Base-by-base conservation (phyloP, 2,888 invertebrate genomes). In the Tortricodes alternella region DNA sequence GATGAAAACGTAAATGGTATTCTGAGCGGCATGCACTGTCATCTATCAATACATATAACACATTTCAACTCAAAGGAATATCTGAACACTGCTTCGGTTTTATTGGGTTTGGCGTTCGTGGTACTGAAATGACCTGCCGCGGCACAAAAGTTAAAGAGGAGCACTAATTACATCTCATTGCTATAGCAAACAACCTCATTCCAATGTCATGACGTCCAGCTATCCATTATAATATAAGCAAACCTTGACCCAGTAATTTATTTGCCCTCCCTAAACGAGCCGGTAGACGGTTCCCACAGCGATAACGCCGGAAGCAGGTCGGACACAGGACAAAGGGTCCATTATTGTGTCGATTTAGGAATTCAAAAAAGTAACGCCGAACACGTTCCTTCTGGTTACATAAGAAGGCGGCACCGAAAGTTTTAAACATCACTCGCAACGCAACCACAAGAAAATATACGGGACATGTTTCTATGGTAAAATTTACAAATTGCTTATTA, bases 181-280 rank as follows among this genome's bases (percentile, higher is more conserved):
- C 5, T 13, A 34, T 19, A 41, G 24, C 16, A 15, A 43, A 55
- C 27, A 27, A 38, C 41, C 11, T 43, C 49, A 74, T 70, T 70
- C 65, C 64, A 73, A 80, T 83, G 82, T 78, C 68, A 71, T 63
- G 66, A 65, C 63, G 70, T 63, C 67, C 61, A 63, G 64, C 68
- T 71, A 65, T 58, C 66, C 76, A 80, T 11, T 5, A 9, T 67
- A 73, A 72, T 74, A 66, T 68, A 70, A 62, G 55, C 65, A 70
- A 78, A 74, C 89, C 89, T 89, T 89, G 89, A 85, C 88, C 87
- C 63, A 86, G 72, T 85, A 76, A 76, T 74, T 62, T 71, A 73
- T 77, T 80, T 78, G 78, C 77, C 74, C 77, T 79, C 79, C 78
- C 83, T 72, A 80, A 81, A 78, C 68, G 64, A 68, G 76, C 64